Base-by-base conservation (phyloP, 2,113 vertebrate species). In the Drymodes brunneopygia region DNA sequence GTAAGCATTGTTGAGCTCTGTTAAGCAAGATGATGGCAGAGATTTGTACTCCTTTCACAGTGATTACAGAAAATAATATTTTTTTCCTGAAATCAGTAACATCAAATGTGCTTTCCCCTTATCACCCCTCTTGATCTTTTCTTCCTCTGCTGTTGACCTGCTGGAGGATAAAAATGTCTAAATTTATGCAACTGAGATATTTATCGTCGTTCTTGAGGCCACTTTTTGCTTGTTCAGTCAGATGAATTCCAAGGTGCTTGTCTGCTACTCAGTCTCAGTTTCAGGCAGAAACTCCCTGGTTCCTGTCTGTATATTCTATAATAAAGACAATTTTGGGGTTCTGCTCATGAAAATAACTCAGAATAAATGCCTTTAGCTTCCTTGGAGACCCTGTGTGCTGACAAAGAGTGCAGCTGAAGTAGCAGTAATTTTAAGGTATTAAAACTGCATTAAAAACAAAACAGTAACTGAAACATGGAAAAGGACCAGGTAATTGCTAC, bases 1-100 rank as follows among this genome's bases (percentile, higher is more conserved):
- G 95, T 92, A 95, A 94, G 95, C 90, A 47, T 92, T 69, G 86
- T 93, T 93, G 95, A 90, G 86, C 95, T 81, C 90, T 84, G 79
- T 85, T 92, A 79, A 90, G 80, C 77, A 81, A 72, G 79, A 53
- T 19, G 75, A 75, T 75, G 74, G 78, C 81, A 74, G 64, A 80
- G 85, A 90, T 92, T 91, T 92, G 73, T 91, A 28, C 74, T 96
- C 81, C 56, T 95, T 93, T 91, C 71, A 44, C 73, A 78, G 74
- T 56, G 75, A 78, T 93, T 96, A 92, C 61, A 84, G 42, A 74
- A 94, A 91, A 91, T 60, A 66, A n/a, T 79, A 29, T 90, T 80
- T 81, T 90, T 93, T 90, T 83, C 44, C 67, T 81, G 48, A 84
- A 77, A 92, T 96, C 54, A 8, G 27, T 35, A 29, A 33, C 83